phyloP scores from a whole-genome alignment of 2,113 vertebrate genomes.

The Nyctereutes procyonoides region DNA sequence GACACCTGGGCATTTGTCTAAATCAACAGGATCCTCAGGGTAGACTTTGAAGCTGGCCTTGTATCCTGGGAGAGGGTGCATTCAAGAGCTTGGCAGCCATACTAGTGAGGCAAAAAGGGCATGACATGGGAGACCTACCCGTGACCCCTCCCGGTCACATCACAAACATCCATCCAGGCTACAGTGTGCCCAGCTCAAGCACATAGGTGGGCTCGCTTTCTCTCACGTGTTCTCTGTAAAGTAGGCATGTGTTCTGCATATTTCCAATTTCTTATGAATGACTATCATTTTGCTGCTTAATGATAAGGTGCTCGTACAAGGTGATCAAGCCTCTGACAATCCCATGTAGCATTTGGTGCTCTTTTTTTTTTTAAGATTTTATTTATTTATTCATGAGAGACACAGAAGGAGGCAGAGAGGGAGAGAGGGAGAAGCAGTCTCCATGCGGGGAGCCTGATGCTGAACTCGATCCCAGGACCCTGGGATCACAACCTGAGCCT shows the following conservation, averaged over 20 bases:
- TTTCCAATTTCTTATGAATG: too few relatives aligned
- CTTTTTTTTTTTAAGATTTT: too few relatives aligned
- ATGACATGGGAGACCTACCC: fast-evolving
- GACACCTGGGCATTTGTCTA: too few relatives aligned
- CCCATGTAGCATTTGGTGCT: too few relatives aligned
- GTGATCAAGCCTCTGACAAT: background rate
- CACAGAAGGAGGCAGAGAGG: too few relatives aligned
- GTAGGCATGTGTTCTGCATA: fast-evolving
- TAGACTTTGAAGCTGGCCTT: background rate
- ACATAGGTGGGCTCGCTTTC: fast-evolving
- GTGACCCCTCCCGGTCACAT: fast-evolving
- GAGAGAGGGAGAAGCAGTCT: too few relatives aligned
- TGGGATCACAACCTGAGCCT: too few relatives aligned
- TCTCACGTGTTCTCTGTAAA: background rate
- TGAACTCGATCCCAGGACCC: too few relatives aligned
- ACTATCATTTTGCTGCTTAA: background rate
- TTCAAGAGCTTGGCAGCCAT: too few relatives aligned
- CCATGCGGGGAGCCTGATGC: too few relatives aligned
- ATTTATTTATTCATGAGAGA: too few relatives aligned
- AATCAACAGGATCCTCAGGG: too few relatives aligned
- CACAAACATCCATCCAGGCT: fast-evolving
- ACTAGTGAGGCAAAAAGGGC: fast-evolving
- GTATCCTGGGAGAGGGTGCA: background rate
- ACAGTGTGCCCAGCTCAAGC: background rate
- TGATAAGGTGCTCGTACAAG: background rate